phyloP scores from a whole-genome alignment of 2,797 vertebrate species.

The Eospalax fontanierii region DNA sequence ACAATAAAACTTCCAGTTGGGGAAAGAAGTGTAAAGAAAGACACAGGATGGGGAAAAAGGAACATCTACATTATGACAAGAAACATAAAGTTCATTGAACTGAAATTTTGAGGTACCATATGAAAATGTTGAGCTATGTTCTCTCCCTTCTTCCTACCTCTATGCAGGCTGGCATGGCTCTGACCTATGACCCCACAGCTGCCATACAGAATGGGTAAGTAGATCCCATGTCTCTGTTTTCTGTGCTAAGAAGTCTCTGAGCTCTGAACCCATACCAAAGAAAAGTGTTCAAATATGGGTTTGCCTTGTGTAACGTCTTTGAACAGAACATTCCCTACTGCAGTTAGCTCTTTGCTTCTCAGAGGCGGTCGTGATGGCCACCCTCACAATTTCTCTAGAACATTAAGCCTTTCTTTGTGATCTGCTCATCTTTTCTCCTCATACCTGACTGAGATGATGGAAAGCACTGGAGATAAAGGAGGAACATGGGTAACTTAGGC shows the following conservation, averaged over 20 bases:
- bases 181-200: slow-evolving; percentile 97
- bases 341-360: neutral
- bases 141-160: slow-evolving; percentile 72
- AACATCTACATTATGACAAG: slow-evolving; percentile 38
- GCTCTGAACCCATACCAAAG: slow-evolving; percentile 66
- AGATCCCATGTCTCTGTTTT: slow-evolving; percentile 77
- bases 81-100: slow-evolving; percentile 46
- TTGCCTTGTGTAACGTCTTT: neutral
- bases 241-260: slow-evolving; percentile 66
- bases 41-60: slow-evolving; percentile 17
- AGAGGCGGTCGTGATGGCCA: too few species aligned
- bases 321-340: neutral
- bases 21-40: slow-evolving; percentile 52
- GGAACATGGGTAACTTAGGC: neutral
- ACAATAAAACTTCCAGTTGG: slow-evolving; percentile 62
- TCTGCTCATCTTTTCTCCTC: too few species aligned
- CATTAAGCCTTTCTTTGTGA: neutral
- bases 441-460: neutral
- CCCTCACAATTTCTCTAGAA: neutral
- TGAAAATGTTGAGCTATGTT: slow-evolving; percentile 85
- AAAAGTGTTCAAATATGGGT: neutral
- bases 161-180: slow-evolving; percentile 96
- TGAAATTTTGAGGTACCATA: slow-evolving; percentile 53
- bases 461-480: neutral
- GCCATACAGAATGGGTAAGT: slow-evolving; percentile 99